Evolutionary conservation across 2,888 invertebrate species (phyloP).

Genomic region (Lathronympha strigana): DNA sequence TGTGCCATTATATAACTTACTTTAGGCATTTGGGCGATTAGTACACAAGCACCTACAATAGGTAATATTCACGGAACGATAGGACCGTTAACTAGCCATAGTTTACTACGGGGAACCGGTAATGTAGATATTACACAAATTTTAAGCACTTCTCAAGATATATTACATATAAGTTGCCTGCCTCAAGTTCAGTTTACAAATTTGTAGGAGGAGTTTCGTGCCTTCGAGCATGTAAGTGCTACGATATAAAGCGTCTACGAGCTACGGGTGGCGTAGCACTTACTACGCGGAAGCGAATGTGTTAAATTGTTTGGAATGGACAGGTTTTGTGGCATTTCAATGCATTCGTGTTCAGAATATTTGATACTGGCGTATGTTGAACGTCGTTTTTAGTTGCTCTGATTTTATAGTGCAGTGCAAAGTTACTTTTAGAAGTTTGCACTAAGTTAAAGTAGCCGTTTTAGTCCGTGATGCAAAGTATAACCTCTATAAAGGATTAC

Average conservation of each 20-base stretch:
- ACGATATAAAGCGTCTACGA: constrained; percentile 29
- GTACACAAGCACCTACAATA: too few relatives aligned
- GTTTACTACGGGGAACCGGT: constrained; percentile 2
- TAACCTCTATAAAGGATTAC: too few relatives aligned
- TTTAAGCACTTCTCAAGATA: constrained; percentile 15
- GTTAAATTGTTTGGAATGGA: constrained; percentile 39
- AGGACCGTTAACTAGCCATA: neutral
- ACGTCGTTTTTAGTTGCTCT: neutral
- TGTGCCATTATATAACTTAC: neutral
- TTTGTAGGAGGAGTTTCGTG: constrained; percentile 17
- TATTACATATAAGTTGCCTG: constrained; percentile 13
- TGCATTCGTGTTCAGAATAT: constrained; percentile 28
- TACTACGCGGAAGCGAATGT: constrained; percentile 34
- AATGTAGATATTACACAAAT: constrained; percentile 21
- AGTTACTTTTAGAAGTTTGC: neutral
- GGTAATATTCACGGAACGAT: too few relatives aligned
- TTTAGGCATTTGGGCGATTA: too few relatives aligned
- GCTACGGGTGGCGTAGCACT: constrained; percentile 38
- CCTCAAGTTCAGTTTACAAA: constrained; percentile 28
- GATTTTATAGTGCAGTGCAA: constrained; percentile 6
- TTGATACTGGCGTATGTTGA: constrained; percentile 27
- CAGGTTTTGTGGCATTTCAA: constrained; percentile 37
- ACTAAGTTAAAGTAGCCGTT: neutral
- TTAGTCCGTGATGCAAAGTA: neutral
- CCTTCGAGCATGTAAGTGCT: constrained; percentile 37